phyloP scores from a whole-genome alignment of 1,140 invertebrate species.

The Neodiprion lecontei region DNA sequence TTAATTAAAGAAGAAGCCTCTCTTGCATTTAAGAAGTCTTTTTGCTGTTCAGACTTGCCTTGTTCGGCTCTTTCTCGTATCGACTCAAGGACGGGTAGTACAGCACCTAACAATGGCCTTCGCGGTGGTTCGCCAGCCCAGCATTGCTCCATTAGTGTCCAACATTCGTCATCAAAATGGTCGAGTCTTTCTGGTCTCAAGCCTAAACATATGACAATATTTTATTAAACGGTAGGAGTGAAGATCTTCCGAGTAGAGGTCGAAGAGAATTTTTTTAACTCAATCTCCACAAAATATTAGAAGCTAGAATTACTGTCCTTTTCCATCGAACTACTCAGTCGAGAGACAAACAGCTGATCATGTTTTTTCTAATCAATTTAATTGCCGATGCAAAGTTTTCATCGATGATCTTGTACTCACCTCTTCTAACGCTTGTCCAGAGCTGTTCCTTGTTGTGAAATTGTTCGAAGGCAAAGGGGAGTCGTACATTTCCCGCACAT shows the following conservation, averaged over 20 bases:
- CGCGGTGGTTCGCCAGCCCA: constrained; percentile 80
- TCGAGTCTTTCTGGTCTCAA: constrained; percentile 78
- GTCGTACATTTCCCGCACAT: constrained; percentile 81
- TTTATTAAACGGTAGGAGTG: constrained; percentile 23
- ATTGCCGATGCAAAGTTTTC: not conserved
- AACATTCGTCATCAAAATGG: constrained; percentile 81
- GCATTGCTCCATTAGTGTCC: constrained; percentile 86
- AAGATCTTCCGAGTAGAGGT: constrained; percentile 8
- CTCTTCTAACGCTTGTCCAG: constrained; percentile 85
- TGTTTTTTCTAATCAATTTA: too few species aligned
- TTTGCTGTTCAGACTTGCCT: constrained; percentile 43
- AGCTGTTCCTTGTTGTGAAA: constrained; percentile 89
- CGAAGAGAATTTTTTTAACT: constrained; percentile 10
- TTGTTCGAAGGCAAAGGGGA: constrained; percentile 84
- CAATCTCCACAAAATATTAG: constrained; percentile 16
- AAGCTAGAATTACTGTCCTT: not conserved
- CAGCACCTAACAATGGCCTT: constrained; percentile 80
- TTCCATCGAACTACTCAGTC: not conserved
- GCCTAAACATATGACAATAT: constrained; percentile 55
- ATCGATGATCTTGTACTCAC: constrained; percentile 55
- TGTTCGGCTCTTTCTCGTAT: constrained; percentile 53
- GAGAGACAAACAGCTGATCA: not conserved
- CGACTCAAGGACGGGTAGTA: constrained; percentile 72
- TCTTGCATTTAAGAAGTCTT: constrained; percentile 29
- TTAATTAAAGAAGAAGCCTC: constrained; percentile 30